Evolutionary conservation across 2,113 vertebrate genomes (phyloP).

Genomic region (Eurypyga helias): DNA sequence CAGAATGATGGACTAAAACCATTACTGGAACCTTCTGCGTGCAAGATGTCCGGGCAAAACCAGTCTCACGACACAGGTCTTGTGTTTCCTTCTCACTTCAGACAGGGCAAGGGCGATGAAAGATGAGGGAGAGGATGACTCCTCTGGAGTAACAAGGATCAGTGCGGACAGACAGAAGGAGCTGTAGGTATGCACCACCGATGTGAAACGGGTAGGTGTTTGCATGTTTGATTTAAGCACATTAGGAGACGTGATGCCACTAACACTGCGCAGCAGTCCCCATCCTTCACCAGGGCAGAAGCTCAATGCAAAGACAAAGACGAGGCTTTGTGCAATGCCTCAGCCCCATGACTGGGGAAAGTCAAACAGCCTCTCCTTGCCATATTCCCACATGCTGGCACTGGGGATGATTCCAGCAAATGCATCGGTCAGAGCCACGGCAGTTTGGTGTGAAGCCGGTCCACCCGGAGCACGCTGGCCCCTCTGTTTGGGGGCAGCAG

Average conservation of each 20-base stretch:
- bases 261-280: background rate
- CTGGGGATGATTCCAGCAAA: background rate
- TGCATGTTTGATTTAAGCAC: background rate
- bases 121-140: background rate
- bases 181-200: accelerated
- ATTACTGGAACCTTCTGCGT: background rate
- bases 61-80: background rate
- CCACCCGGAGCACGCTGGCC: background rate
- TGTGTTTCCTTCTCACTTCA: background rate
- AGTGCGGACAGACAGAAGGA: background rate
- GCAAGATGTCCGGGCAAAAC: background rate
- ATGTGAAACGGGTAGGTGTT: background rate
- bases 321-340: background rate
- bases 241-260: background rate
- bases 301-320: background rate
- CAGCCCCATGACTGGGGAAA: accelerated
- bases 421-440: background rate
- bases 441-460: background rate
- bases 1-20: background rate
- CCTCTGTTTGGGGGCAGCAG: background rate
- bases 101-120: background rate
- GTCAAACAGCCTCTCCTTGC: background rate
- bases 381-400: accelerated
- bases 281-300: background rate
- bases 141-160: background rate